Percentiles rank a stretch among this genome's conserved stretches.
These are phyloP conservation scores for Orientallactaga sibirica DNA, from an alignment of 2,797 vertebrate species.

Conservation along the genomic window DNA sequence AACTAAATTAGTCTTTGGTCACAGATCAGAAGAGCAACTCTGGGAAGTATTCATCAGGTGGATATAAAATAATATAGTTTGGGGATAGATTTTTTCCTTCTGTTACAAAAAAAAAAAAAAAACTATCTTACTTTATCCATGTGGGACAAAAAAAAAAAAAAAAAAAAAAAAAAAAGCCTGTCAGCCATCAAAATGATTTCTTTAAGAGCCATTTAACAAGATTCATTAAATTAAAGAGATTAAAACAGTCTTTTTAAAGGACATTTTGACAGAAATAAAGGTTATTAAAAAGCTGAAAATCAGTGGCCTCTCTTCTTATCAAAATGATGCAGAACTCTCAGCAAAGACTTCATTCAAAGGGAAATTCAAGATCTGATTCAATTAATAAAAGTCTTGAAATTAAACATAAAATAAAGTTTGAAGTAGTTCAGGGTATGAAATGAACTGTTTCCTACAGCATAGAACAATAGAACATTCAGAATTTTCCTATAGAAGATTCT, in stretches of 20 bases:
- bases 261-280: slow-evolving; percentile 77
- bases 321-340: slow-evolving; percentile 58
- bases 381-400: slow-evolving; percentile 69
- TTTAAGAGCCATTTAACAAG: slow-evolving; percentile 81
- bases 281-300: slow-evolving; percentile 77
- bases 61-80: slow-evolving; percentile 47
- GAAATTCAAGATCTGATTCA: slow-evolving; percentile 79
- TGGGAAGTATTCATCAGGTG: slow-evolving; percentile 60
- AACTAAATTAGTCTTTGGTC: slow-evolving; percentile 72
- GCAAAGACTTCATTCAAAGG: slow-evolving; percentile 73
- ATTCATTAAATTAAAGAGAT: slow-evolving; percentile 81
- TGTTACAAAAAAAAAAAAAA: slow-evolving; percentile 50
- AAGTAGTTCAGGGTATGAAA: slow-evolving; percentile 41
- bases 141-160: too few species aligned
- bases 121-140: slow-evolving; percentile 55
- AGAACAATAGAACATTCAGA: background rate
- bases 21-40: slow-evolving; percentile 72
- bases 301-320: slow-evolving; percentile 77
- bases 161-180: slow-evolving; percentile 34
- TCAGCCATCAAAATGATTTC: slow-evolving; percentile 76
- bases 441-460: background rate
- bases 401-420: slow-evolving; percentile 70
- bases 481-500: slow-evolving; percentile 21
- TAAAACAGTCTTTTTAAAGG: slow-evolving; percentile 74
- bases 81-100: background rate